phyloP scores from a whole-genome alignment of 2,888 invertebrate species.

The Lepidocyrtoides sp. region DNA sequence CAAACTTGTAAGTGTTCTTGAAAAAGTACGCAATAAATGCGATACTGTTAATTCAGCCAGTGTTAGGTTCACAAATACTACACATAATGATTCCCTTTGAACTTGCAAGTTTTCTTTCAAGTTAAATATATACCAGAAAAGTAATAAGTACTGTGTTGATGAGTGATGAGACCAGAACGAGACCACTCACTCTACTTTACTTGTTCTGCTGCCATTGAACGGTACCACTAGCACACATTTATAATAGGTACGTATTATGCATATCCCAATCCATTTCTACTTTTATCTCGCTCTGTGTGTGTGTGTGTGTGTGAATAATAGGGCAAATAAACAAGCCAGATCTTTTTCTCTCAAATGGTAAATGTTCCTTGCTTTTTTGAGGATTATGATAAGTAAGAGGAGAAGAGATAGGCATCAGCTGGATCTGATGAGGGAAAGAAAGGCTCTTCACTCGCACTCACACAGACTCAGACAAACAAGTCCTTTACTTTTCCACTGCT shows the following conservation, averaged over 20 bases:
- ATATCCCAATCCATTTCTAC: neutral
- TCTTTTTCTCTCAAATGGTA: conserved; percentile 57
- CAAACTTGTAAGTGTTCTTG: neutral
- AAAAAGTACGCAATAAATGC: neutral
- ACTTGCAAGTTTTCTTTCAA: neutral
- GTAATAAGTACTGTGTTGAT: neutral
- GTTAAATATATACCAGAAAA: too few relatives aligned
- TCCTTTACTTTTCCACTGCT: neutral
- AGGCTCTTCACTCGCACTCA: neutral
- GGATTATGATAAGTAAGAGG: conserved; percentile 76
- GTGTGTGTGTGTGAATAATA: conserved; percentile 71
- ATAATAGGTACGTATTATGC: too few relatives aligned
- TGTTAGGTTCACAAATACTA: neutral
- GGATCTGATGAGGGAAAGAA: conserved; percentile 49
- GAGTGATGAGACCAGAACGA: neutral
- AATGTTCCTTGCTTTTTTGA: conserved; percentile 65
- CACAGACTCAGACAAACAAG: neutral
- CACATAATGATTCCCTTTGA: conserved; percentile 18
- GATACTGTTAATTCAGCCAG: neutral
- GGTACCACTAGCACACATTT: neutral
- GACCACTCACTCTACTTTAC: neutral
- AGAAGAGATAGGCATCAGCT: conserved; percentile 75
- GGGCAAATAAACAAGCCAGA: conserved; percentile 70
- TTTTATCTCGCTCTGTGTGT: conserved; percentile 20
- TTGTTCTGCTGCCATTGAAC: neutral